Base-by-base conservation (phyloP, 2,113 vertebrate species). In the Greenwoodochromis staneri region DNA sequence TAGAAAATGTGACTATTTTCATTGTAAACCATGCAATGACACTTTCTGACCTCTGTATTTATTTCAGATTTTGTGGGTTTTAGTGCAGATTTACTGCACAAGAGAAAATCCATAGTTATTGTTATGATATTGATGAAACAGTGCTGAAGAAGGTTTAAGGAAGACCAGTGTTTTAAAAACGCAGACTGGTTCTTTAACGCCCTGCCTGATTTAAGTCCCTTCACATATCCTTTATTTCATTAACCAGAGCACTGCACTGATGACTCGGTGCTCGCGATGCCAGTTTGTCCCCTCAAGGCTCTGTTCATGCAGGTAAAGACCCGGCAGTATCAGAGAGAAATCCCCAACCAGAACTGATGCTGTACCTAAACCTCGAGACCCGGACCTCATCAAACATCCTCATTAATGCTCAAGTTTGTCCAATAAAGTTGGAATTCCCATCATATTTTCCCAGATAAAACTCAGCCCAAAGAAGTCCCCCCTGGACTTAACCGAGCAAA, bases 91-190 rank as follows among this genome's bases (percentile, higher is more conserved):
- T 63, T 63, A 63, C 29, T 63, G 59, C 29, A 63, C 29, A 19
- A 61, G 16, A 63, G 29, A 29, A 61, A 10, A 0, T 19, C 16
- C 0, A 63, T 0, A 36, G 59, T 63, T 34, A 63, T 63, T 34
- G 59, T 63, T 63, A 10, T 63, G 31, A 45, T 19, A 61, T 17
- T 34, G 38, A 40, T 45, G 21, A 45, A 19, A 16, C 66, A 1
- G 40, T 8, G n/a, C 21, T 71, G 38, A 42, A 27, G 21, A 14
- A 16, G 38, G 12, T 24, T 40, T 24, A 14, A 71, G 2, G 38
- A 42, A 24, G 66, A 71, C n/a, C n/a, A 17, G 21, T 45, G 21
- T 45, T 21, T 27, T 45, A 73, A 27, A 73, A 73, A 7, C 2
- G 1, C 38, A 73, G 40, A 27, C 69, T 10, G 27, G 16, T 29